phyloP scores from a whole-genome alignment of 2,888 invertebrate species.

The Zaprionus obscuricornis region DNA sequence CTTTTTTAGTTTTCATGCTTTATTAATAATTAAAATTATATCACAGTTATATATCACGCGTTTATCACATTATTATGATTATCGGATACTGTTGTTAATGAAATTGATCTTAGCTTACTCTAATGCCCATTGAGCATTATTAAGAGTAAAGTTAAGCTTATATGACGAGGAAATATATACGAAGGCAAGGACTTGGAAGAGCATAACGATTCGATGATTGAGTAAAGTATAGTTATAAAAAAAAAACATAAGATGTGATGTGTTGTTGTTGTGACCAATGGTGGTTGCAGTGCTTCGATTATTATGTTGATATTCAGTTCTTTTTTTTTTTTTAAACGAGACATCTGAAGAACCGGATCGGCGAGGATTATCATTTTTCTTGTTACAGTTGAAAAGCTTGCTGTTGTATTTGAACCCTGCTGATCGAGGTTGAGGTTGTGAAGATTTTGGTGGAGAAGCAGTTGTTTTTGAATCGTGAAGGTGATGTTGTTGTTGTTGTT shows the following conservation, averaged over 20 bases:
- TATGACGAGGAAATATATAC: not conserved
- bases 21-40: constrained; percentile 4
- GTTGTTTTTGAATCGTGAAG: constrained; percentile 73
- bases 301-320: constrained; percentile 36
- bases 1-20: not conserved
- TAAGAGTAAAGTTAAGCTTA: not conserved
- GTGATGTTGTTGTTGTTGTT: constrained; percentile 73
- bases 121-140: too few species aligned
- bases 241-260: not conserved
- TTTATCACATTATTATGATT: constrained; percentile 20
- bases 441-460: constrained; percentile 47
- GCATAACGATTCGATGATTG: constrained; percentile 4
- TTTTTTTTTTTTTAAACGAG: constrained; percentile 30
- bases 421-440: constrained; percentile 54
- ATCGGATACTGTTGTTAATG: too few species aligned
- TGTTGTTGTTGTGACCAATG: constrained; percentile 26
- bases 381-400: constrained; percentile 50
- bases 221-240: constrained; percentile 10
- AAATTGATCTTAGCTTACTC: too few species aligned
- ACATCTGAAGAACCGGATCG: constrained; percentile 38
- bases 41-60: constrained; percentile 16
- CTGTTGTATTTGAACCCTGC: constrained; percentile 37
- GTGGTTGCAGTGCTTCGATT: constrained; percentile 27
- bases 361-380: constrained; percentile 34
- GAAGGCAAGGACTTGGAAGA: constrained; percentile 7